A percentile compares a stretch with the other conserved stretches of the same genome.
phyloP scores from a whole-genome alignment of 2,888 invertebrate species.

The Venustoraphidia nigricollis region DNA sequence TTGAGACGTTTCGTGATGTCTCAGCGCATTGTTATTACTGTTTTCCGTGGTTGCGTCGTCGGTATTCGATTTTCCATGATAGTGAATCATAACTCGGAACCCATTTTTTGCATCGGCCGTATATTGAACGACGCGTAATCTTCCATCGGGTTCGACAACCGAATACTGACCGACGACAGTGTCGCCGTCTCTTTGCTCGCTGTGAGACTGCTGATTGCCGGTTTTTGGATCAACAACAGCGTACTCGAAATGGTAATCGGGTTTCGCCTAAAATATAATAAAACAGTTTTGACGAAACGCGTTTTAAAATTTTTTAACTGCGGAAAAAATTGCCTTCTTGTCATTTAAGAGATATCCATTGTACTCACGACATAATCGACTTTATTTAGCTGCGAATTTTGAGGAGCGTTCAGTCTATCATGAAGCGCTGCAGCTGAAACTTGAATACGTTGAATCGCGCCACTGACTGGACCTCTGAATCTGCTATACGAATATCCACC shows the following conservation, averaged over 20 bases:
- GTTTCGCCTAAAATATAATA: constrained; percentile 40
- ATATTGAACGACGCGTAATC: constrained; percentile 54
- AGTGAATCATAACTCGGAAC: constrained; percentile 42
- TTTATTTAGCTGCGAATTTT: constrained; percentile 35
- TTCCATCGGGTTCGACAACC: constrained; percentile 60
- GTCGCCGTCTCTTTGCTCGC: constrained; percentile 57
- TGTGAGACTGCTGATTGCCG: constrained; percentile 56
- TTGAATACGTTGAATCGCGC: constrained; percentile 38
- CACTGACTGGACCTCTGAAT: constrained; percentile 61
- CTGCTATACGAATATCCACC: constrained; percentile 54
- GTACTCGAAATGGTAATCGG: constrained; percentile 60
- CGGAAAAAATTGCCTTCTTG: not conserved
- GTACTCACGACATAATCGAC: constrained; percentile 48
- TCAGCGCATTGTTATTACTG: too few species aligned
- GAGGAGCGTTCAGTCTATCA: constrained; percentile 31
- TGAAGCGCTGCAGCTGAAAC: constrained; percentile 36
- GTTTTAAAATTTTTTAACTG: not conserved
- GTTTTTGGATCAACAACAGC: constrained; percentile 60
- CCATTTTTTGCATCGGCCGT: constrained; percentile 59
- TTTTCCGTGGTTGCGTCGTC: too few species aligned
- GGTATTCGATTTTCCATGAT: constrained; percentile 7
- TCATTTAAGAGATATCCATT: not conserved
- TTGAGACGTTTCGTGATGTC: too few species aligned
- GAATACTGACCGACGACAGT: constrained; percentile 56
- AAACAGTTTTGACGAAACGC: not conserved